These are phyloP conservation scores for Zingel zingel DNA, from an alignment of 2,113 vertebrate species.

Conservation along the genomic window DNA sequence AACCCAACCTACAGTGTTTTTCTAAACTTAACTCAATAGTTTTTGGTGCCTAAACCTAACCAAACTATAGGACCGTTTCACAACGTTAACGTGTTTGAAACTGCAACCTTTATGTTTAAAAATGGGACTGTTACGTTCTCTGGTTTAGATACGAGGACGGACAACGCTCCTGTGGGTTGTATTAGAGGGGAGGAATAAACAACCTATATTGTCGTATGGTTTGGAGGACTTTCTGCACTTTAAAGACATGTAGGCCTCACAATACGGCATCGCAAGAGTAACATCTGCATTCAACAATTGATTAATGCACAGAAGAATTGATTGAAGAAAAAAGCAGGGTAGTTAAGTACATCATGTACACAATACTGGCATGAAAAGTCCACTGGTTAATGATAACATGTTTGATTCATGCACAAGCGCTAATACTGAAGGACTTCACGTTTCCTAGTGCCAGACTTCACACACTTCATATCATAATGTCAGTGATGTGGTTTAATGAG, in stretches of 20 bases:
- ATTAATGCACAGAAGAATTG: slow-evolving; percentile 48
- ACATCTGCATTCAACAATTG: slow-evolving; percentile 37
- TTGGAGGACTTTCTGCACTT: no score
- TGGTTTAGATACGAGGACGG: no score
- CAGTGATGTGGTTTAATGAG: not conserved
- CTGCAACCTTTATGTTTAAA: no score
- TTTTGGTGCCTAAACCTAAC: no score
- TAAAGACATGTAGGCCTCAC: slow-evolving; percentile 39
- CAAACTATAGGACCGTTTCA: no score
- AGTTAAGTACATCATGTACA: not conserved
- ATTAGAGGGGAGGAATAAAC: no score
- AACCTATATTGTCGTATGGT: no score
- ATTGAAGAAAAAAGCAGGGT: slow-evolving; percentile 10
- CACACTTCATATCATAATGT: not conserved
- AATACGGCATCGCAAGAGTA: slow-evolving; percentile 52
- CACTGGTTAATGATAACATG: not conserved
- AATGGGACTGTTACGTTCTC: no score
- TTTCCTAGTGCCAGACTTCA: slow-evolving; percentile 11
- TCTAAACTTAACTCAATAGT: no score
- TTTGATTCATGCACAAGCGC: slow-evolving; percentile 40
- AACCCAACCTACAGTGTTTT: no score
- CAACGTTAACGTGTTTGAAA: no score
- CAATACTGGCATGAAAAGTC: slow-evolving; percentile 6
- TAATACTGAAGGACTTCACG: slow-evolving; percentile 7
- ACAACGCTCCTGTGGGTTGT: no score